Base-by-base conservation (phyloP, 1,140 invertebrate species). In the Neuroterus valhalla region DNA sequence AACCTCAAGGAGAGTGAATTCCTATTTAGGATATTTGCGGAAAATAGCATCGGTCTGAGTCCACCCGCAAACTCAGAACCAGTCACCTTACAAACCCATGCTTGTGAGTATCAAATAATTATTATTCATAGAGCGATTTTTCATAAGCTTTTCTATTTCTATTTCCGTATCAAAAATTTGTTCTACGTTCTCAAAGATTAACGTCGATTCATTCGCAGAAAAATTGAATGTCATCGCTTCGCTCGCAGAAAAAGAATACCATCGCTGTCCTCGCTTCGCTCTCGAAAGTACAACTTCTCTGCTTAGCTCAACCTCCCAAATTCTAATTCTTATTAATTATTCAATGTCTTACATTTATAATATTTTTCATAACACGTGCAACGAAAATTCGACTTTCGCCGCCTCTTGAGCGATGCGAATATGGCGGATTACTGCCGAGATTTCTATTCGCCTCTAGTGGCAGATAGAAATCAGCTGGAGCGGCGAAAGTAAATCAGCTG, bases 1-100 rank as follows among this genome's bases (percentile, higher is more conserved):
- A 97, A 98, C 84, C 91, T 99, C 17, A 95, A 96, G 81, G 96
- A 98, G 84, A 95, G 94, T 75, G 95, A 98, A 88, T 96, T 98
- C 80, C 89, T 95, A 81, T 98, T 99, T 91, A 93, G 97, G 88
- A 94, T 99, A 55, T 96, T 94, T 72, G 97, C 98, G 68, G 97
- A 98, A 89, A 99, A 99, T 88, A 92, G 93, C 66, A 92, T 97
- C 79, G 97, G 98, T 17, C 87, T 96, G 38, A 96, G 97, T 86
- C 91, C 93, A 81, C 94, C 96, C 68, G 92, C 95, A 14, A 92
- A 93, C 78, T 95, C 96, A 44, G 95, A 96, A 77, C 92, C 93
- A 73, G 93, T 98, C 45, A 93, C 94, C 76, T 93, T 99, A 17
- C 96, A 97, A 90, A 97, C 97, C 87, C 96, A 98, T 91, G 98